Evolutionary conservation across 2,797 vertebrate genomes (phyloP), one percentile per base, ranked within the genome.

Genomic region (Hoplostethus atlanticus): DNA sequence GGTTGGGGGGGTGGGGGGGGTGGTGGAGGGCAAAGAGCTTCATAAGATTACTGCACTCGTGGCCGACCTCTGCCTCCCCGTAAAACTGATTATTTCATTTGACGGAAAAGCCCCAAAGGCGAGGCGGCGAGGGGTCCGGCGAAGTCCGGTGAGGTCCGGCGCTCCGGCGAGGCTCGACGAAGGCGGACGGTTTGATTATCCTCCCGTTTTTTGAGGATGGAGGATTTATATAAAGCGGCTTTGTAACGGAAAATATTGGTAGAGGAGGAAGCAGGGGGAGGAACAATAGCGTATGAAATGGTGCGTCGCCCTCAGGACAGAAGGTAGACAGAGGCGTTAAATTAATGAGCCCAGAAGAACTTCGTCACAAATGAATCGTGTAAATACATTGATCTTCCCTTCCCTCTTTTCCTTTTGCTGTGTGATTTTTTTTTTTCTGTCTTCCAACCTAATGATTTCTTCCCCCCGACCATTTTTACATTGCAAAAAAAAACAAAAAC

Each of bases 321-420:
- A 98, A 98, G 96, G 97, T 98, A 96, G 95, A 96, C 21, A 21
- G 21, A 97, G 94, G 97, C 96, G 96, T 97, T 97, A 97, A 98
- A 98, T 97, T 97, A 99, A 99, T 98, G 97, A 98, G 96, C 96
- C 97, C 95, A 96, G 96, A 97, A 97, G 91, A 98, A 97, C 96
- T 93, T 91, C 96, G 96, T 96, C 95, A 96, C 97, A 98, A 98
- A 98, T 97, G 96, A 97, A 97, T 97, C 95, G 95, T 98, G 97
- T 97, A 97, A 98, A 97, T 98, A 97, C 97, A 98, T 97, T 97
- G 96, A 97, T 97, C 96, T 97, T 96, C 95, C 21, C 1, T 87
- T 82, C 70, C 69, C 62, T 62, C 40, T n/a, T 59, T 71, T 64
- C 50, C 25, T 56, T 53, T 48, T 63, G 77, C 93, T n/a, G n/a